Base-by-base conservation (phyloP, 1,140 invertebrate genomes). In the Zaprionus lachaisei region DNA sequence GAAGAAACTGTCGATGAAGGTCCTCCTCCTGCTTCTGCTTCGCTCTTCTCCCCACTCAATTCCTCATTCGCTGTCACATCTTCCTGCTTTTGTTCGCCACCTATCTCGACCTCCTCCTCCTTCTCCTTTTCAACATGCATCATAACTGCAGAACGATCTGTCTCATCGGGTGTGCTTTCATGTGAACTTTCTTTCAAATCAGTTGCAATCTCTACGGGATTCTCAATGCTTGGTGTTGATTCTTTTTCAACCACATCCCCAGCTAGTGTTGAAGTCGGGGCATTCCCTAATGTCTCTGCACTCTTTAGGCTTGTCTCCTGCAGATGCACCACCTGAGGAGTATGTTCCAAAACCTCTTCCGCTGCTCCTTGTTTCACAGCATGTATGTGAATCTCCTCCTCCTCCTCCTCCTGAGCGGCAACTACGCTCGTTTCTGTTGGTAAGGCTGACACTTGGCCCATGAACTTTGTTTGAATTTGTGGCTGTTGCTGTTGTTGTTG, bases 151-250 rank as follows among this genome's bases (percentile, higher is more conserved):
- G 62, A 66, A 26, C 56, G 65, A 73, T 91, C 82, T 62, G 73
- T 85, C 49, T 80, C 81, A 75, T 80, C 77, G 5, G 72, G 63
- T 9, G 57, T 58, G 37, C 47, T 76, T 24, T 73, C 34, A 22
- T 65, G 67, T 26, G n/a, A 12, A 17, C 28, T 56, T 11, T 14
- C 28, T 49, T 15, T 56, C 38, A 22, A 15, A 54, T 54, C 41
- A 3, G 5, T n/a, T n/a, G 15, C 17, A 49, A 49, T 12, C 14
- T 28, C 24, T 5, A 12, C 15, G n/a, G 24, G n/a, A 31, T 31
- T 22, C 11, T 24, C 24, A 0, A 31, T 28, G 7, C 24, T 0
- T n/a, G n/a, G 5, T 15, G 24, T 26, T 26, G 44, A 20, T 1
- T 7, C 17, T 11, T 49, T 12, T 20, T 51, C 47, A 17, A 56